Conservation (phyloP, 2,113 vertebrate species). For the Morone chrysops region DNA sequence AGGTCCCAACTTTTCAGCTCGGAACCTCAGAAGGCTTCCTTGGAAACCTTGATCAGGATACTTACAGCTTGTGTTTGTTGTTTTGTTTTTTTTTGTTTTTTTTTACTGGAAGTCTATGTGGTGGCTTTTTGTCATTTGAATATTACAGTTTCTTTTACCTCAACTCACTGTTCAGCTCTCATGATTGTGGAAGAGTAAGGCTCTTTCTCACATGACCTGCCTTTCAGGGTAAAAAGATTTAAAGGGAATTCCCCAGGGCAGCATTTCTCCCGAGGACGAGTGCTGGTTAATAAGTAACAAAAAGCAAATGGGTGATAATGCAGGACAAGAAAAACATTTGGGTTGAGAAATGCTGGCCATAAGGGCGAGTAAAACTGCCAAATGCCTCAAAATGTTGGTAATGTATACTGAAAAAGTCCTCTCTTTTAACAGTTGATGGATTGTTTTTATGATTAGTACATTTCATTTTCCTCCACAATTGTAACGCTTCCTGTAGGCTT, state of each 20-base stretch:
- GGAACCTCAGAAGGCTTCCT: neutral
- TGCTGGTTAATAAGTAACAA: conserved; percentile 18
- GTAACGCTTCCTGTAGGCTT: neutral
- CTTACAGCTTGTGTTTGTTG: neutral
- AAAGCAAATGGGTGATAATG: neutral
- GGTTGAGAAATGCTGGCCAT: neutral
- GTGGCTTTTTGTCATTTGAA: neutral
- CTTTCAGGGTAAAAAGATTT: conserved; percentile 28
- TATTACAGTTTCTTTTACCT: neutral
- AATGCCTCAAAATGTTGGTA: neutral
- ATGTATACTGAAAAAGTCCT: neutral
- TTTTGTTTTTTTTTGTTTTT: neutral
- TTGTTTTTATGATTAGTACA: neutral
- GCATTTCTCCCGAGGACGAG: neutral
- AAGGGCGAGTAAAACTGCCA: neutral
- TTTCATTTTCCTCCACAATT: neutral
- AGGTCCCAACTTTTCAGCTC: conserved; percentile 1
- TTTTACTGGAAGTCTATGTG: neutral
- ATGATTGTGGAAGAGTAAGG: conserved; percentile 1
- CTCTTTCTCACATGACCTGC: neutral
- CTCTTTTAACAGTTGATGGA: neutral
- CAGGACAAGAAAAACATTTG: conserved; percentile 10
- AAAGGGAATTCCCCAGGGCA: conserved; percentile 6
- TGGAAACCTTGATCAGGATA: neutral
- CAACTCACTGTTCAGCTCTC: conserved; percentile 2